Evolutionary conservation across 2,113 vertebrate genomes (phyloP).

Genomic region (Alexandromys fortis): DNA sequence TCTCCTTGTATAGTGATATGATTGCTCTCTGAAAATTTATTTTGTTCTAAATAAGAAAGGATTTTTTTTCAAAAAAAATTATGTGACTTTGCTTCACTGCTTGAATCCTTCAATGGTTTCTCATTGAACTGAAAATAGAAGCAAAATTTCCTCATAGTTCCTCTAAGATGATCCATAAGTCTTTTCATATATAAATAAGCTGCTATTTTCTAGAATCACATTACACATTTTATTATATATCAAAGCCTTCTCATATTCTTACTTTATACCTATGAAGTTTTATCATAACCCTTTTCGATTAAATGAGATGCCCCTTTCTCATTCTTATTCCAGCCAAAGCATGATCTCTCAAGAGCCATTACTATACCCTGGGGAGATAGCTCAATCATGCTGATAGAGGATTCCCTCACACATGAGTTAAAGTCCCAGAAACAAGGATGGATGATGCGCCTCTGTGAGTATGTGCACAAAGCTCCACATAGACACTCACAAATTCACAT

Average conservation of each 20-base stretch:
- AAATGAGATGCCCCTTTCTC: neutral
- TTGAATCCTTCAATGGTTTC: neutral
- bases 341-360: neutral
- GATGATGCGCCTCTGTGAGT: too few relatives aligned
- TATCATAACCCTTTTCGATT: neutral
- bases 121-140: neutral
- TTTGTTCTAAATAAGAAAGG: neutral
- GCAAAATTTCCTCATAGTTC: neutral
- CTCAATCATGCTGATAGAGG: rapidly evolving
- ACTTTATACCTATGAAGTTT: neutral
- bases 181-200: neutral
- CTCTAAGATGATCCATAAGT: neutral
- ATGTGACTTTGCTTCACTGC: neutral
- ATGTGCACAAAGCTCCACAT: neutral
- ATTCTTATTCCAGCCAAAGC: neutral
- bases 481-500: neutral
- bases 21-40: neutral
- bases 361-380: too few relatives aligned
- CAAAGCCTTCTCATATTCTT: neutral
- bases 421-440: neutral
- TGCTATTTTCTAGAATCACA: neutral
- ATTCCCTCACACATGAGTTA: neutral
- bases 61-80: neutral
- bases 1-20: neutral
- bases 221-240: neutral